These are phyloP conservation scores for Andrena flavipes DNA, from an alignment of 2,888 invertebrate genomes.

Conservation along the genomic window DNA sequence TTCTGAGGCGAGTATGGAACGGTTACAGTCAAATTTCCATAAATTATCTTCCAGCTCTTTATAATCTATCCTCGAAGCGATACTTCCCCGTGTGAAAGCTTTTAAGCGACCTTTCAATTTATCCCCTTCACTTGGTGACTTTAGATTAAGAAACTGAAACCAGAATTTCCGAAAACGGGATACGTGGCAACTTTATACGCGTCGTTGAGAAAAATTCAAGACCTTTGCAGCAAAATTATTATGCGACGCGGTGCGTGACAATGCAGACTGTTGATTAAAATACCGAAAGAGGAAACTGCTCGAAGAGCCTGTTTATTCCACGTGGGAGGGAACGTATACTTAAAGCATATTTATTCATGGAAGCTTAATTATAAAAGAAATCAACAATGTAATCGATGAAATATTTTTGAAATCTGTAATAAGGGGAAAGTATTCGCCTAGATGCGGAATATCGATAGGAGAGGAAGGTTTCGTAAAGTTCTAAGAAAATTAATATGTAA, in stretches of 20 bases:
- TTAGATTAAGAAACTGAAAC: too few relatives aligned
- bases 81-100: too few relatives aligned
- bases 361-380: neutral
- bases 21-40: too few relatives aligned
- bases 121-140: too few relatives aligned
- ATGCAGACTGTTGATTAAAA: neutral
- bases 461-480: slow-evolving; percentile 19
- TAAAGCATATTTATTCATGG: neutral
- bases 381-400: neutral
- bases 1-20: too few relatives aligned
- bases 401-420: neutral
- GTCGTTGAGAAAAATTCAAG: neutral
- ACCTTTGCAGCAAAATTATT: neutral
- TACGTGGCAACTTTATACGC: neutral
- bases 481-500: slow-evolving; percentile 21
- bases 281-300: neutral
- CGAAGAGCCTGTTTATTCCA: neutral
- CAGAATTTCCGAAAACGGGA: too few relatives aligned
- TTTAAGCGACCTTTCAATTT: too few relatives aligned
- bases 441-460: neutral
- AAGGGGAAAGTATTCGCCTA: neutral
- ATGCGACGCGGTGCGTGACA: neutral
- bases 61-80: too few relatives aligned
- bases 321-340: neutral
- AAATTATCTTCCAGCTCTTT: too few relatives aligned